phyloP scores from a whole-genome alignment of 2,888 invertebrate genomes.

The Stenodema calcarata region DNA sequence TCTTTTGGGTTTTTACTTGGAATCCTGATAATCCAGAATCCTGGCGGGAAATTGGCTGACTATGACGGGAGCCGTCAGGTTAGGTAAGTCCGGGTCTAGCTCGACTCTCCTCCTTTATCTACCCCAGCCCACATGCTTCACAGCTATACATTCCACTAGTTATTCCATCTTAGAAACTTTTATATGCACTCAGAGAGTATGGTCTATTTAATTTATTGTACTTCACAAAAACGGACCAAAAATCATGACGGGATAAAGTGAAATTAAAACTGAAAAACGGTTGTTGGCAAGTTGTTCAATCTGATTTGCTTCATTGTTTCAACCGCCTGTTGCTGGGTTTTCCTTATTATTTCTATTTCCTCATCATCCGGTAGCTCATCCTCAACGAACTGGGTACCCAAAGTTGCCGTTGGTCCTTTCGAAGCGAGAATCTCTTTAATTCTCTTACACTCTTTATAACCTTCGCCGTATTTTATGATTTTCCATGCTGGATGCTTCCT shows the following conservation, averaged over 20 bases:
- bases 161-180: neutral
- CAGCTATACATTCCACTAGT: no score
- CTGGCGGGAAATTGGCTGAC: no score
- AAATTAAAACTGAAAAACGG: no score
- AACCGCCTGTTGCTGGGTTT: slow-evolving; percentile 18
- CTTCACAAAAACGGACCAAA: neutral
- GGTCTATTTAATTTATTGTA: neutral
- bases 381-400: slow-evolving; percentile 38
- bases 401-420: slow-evolving; percentile 33
- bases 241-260: neutral
- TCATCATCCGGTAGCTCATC: slow-evolving; percentile 44
- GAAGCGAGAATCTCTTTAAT: slow-evolving; percentile 39
- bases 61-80: no score
- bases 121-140: no score
- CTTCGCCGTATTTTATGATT: slow-evolving; percentile 51
- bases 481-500: slow-evolving; percentile 44
- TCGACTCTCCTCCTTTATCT: no score
- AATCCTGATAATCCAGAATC: no score
- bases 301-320: neutral
- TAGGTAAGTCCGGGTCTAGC: no score
- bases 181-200: neutral
- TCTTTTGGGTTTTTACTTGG: no score
- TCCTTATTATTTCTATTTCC: slow-evolving; percentile 31
- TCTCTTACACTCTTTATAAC: slow-evolving; percentile 45
- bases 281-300: neutral